Evolutionary conservation across 2,113 vertebrate genomes (phyloP).

Genomic region (Caretta caretta): DNA sequence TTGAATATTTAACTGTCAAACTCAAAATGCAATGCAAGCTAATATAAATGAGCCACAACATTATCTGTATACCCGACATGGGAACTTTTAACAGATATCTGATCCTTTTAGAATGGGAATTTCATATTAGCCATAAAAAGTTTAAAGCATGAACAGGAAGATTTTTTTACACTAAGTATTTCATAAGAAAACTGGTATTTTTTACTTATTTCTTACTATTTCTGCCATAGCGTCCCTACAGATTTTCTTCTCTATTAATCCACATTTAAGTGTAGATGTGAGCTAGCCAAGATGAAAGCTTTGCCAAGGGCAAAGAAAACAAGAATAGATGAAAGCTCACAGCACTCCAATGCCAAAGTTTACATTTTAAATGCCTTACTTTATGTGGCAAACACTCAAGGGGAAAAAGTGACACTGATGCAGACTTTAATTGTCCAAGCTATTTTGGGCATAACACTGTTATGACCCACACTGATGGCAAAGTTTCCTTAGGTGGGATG

Average conservation of each 20-base stretch:
- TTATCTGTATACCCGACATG: not conserved
- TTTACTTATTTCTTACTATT: not conserved
- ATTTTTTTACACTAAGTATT: not conserved
- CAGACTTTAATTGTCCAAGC: constrained; percentile 20
- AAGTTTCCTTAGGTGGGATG: constrained; percentile 64
- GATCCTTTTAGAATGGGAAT: not conserved
- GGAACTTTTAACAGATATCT: not conserved
- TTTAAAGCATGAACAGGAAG: not conserved
- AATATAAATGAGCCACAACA: not conserved
- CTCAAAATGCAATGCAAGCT: not conserved
- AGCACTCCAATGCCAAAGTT: constrained; percentile 24
- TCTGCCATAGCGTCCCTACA: not conserved
- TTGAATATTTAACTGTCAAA: not conserved
- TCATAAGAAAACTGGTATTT: not conserved
- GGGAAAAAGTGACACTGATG: constrained; percentile 24
- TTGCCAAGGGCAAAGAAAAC: constrained; percentile 31
- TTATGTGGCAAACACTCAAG: constrained; percentile 31
- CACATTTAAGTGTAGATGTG: constrained; percentile 15
- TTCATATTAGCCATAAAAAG: not conserved
- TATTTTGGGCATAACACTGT: constrained; percentile 51
- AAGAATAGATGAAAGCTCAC: constrained; percentile 48
- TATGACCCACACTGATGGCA: constrained; percentile 8
- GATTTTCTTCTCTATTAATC: constrained; percentile 51
- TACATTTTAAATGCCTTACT: constrained; percentile 43
- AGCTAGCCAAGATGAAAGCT: constrained; percentile 39